phyloP scores from a whole-genome alignment of 2,888 invertebrate genomes.

The Dynastes tityus region DNA sequence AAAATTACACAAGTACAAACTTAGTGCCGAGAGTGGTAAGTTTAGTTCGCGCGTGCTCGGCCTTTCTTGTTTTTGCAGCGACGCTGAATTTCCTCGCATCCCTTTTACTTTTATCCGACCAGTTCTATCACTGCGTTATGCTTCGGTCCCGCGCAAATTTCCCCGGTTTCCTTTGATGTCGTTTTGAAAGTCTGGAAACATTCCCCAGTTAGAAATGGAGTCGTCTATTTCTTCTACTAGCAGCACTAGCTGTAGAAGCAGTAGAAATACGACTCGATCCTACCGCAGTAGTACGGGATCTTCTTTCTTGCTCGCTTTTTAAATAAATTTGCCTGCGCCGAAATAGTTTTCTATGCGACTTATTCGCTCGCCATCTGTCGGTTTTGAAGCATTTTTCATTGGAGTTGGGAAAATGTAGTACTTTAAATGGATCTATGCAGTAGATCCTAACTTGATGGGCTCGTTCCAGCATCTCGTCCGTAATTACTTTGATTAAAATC shows the following conservation, averaged over 20 bases:
- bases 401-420: not conserved
- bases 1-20: constrained; percentile 40
- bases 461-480: not conserved
- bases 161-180: constrained; percentile 36
- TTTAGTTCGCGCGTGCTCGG: not conserved
- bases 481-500: constrained; percentile 31
- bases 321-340: constrained; percentile 26
- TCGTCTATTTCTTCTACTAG: constrained; percentile 11
- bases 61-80: constrained; percentile 18
- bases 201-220: constrained; percentile 11
- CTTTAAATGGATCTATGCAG: constrained; percentile 20
- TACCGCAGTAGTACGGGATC: not conserved
- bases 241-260: not conserved
- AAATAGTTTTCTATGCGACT: constrained; percentile 36
- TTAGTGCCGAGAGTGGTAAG: constrained; percentile 22
- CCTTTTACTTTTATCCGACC: constrained; percentile 14
- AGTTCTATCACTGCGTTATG: not conserved
- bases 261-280: no score
- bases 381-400: constrained; percentile 28
- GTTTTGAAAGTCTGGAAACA: not conserved
- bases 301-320: constrained; percentile 1
- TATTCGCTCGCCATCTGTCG: constrained; percentile 11
- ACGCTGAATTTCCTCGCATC: not conserved
- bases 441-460: not conserved
- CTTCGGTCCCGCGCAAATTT: not conserved